Evolutionary conservation across 2,797 vertebrate species (phyloP).

Genomic region (Anas georgica): DNA sequence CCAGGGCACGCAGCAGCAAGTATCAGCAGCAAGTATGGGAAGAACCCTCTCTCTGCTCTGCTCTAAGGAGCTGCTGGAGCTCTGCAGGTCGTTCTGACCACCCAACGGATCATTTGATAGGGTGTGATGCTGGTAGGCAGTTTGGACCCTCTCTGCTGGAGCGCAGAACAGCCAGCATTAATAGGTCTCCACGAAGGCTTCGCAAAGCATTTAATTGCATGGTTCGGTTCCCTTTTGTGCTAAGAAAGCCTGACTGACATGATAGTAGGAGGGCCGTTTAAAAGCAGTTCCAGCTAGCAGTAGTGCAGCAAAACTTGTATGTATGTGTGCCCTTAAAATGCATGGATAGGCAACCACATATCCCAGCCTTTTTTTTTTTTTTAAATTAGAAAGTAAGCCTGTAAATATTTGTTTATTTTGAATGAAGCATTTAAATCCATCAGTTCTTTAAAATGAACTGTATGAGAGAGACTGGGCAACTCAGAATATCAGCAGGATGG

Average conservation of each 20-base stretch:
- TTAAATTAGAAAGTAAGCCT: neutral
- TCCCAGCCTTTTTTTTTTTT: neutral
- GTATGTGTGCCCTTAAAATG: neutral
- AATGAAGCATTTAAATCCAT: neutral
- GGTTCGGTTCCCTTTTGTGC: neutral
- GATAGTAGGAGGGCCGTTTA: neutral
- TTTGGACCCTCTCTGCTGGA: neutral
- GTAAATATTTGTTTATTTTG: neutral
- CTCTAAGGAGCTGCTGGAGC: neutral
- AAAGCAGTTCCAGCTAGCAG: neutral
- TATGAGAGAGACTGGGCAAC: neutral
- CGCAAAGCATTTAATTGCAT: neutral
- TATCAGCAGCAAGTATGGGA: neutral
- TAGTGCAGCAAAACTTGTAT: neutral
- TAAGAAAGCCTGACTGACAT: neutral
- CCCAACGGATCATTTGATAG: accelerated
- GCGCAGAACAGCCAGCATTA: neutral
- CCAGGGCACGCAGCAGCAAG: neutral
- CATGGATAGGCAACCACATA: accelerated
- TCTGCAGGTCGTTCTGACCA: neutral
- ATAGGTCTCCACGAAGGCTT: neutral
- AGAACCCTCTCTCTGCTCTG: neutral
- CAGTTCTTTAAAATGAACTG: neutral
- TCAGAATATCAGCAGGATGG: neutral
- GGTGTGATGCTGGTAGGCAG: neutral